Evolutionary conservation across 2,113 vertebrate genomes (phyloP).

Genomic region (Micronycteris hirsuta): DNA sequence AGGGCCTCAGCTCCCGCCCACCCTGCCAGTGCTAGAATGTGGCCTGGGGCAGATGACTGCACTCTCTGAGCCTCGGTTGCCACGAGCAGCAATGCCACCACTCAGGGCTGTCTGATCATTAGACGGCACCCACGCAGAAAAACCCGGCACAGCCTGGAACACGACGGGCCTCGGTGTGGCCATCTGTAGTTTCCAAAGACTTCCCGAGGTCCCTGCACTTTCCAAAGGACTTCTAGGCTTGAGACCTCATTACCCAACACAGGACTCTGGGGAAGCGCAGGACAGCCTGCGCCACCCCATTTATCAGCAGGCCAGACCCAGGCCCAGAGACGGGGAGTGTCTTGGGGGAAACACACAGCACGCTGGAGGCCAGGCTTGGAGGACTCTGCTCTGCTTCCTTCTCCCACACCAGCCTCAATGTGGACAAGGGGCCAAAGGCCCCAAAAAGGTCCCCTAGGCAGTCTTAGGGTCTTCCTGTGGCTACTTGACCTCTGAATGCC

Average conservation of each 20-base stretch:
- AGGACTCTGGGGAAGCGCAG: background rate
- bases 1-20: background rate
- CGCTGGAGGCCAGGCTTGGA: background rate
- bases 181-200: background rate
- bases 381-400: background rate
- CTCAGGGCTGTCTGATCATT: background rate
- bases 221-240: background rate
- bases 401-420: background rate
- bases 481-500: accelerated
- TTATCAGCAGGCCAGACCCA: background rate
- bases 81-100: background rate
- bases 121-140: background rate
- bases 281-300: background rate
- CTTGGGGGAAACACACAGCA: background rate
- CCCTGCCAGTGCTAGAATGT: background rate
- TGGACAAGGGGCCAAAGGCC: background rate
- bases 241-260: background rate
- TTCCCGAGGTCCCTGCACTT: background rate
- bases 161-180: background rate
- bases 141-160: background rate
- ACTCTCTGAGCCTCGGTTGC: background rate
- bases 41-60: background rate
- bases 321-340: background rate
- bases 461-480: background rate
- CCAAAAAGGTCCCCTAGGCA: background rate